A percentile compares a stretch with the other conserved stretches of the same genome.
Conservation (phyloP, 2,888 invertebrate genomes). For the Agrotis segetum region DNA sequence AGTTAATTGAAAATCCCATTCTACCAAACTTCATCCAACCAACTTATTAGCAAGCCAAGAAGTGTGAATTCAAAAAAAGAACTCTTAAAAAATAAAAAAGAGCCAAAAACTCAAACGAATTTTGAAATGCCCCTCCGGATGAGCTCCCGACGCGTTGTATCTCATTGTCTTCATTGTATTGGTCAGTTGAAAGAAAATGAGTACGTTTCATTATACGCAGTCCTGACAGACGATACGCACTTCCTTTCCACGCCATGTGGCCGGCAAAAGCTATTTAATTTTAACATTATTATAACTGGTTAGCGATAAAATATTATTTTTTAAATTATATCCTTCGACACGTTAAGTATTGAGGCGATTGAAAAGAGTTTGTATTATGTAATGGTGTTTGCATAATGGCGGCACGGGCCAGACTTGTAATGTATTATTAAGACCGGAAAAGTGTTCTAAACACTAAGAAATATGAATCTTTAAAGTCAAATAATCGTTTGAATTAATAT, state of each 20-base stretch:
- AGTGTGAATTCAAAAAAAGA: constrained; percentile 20
- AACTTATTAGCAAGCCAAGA: constrained; percentile 6
- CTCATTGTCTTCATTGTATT: constrained; percentile 88
- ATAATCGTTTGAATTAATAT: not conserved
- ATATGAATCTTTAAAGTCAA: constrained; percentile 35
- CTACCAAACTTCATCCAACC: not conserved
- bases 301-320: constrained; percentile 59
- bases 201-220: constrained; percentile 87
- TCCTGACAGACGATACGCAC: constrained; percentile 89
- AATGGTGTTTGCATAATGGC: constrained; percentile 22
- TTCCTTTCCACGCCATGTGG: constrained; percentile 89
- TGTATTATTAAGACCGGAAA: constrained; percentile 20
- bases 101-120: constrained; percentile 39
- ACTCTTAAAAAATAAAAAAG: not conserved
- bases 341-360: constrained; percentile 41
- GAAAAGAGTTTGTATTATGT: constrained; percentile 25
- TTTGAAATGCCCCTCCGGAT: constrained; percentile 80
- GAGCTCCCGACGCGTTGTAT: constrained; percentile 80
- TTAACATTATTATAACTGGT: constrained; percentile 71
- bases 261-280: constrained; percentile 76
- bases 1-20: not conserved
- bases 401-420: constrained; percentile 42
- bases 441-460: constrained; percentile 21
- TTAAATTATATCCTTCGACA: constrained; percentile 53
- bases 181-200: constrained; percentile 88